Evolutionary conservation across 2,888 invertebrate species (phyloP).

Genomic region (Byasa hedistus): DNA sequence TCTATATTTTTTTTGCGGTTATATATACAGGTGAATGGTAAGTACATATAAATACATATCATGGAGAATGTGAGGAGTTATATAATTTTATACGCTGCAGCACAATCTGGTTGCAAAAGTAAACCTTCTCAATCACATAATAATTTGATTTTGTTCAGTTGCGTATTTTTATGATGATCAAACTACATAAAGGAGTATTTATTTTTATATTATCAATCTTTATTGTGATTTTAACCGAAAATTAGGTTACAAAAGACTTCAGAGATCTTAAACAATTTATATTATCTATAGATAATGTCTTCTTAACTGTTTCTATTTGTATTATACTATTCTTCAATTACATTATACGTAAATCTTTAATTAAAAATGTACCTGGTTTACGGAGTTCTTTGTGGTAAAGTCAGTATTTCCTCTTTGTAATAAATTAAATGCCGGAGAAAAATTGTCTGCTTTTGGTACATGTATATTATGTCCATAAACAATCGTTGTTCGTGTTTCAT

Average conservation of each 20-base stretch:
- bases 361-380: slow-evolving; percentile 14
- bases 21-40: too few species aligned
- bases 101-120: background rate
- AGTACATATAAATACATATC: background rate
- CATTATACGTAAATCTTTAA: background rate
- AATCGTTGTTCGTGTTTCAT: background rate
- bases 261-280: background rate
- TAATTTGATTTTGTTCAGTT: too few species aligned
- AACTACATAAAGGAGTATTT: too few species aligned
- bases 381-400: slow-evolving; percentile 15
- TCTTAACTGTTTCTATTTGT: too few species aligned
- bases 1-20: background rate
- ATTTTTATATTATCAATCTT: too few species aligned
- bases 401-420: slow-evolving; percentile 13
- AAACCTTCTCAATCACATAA: background rate
- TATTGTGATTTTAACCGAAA: too few species aligned
- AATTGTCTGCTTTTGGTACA: slow-evolving; percentile 3
- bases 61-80: background rate
- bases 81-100: background rate
- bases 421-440: slow-evolving; percentile 12
- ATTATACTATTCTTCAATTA: background rate
- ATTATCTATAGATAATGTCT: background rate
- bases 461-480: slow-evolving; percentile 27
- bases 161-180: too few species aligned
- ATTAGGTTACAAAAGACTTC: background rate